Base-by-base conservation (phyloP, 2,888 invertebrate species). In the Parascotia fuliginaria region DNA sequence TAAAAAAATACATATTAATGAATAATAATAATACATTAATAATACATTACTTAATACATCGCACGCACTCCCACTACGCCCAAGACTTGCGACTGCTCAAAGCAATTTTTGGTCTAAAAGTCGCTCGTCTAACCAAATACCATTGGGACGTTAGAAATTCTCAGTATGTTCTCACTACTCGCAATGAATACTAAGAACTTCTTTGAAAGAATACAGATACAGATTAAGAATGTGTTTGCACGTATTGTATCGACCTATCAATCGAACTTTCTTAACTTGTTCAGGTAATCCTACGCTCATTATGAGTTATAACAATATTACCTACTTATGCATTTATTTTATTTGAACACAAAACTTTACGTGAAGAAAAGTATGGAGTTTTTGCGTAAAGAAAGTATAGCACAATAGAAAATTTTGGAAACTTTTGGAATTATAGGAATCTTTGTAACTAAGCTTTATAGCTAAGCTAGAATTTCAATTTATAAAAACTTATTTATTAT, bases 161-260 rank as follows among this genome's bases (percentile, higher is more conserved):
- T 41, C 67, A 58, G 65, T 62, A 69, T 65, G 62, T 65, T 55
- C 55, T 15, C 54, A 47, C 49, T 24, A 33, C 29, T 53, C 60
- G 63, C 68, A 60, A 65, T 71, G 71, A 71, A 71, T 71, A 71
- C 68, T 48, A 49, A 39, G 39, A 33, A 28, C 19, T 38, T 12
- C 58, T 60, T 60, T 60, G 42, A 61, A 65, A 69, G 66, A 62
- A 65, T 45, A 51, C 52, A 36, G 53, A 66, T 68, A 68, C 69
- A 68, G 60, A 68, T 68, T 68, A 68, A 63, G 43, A 32, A 42
- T 47, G 28, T 63, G 58, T 68, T 65, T 58, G 55, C 60, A 68
- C 67, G 65, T 65, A 39, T 38, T 22, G 42, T 58, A 68, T 65
- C 55, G 65, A 65, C 54, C 56, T 63, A 60, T 58, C 65, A 47